These are phyloP conservation scores for Sebastes paucispinis DNA, from an alignment of 2,797 vertebrate species.

Conservation along the genomic window DNA sequence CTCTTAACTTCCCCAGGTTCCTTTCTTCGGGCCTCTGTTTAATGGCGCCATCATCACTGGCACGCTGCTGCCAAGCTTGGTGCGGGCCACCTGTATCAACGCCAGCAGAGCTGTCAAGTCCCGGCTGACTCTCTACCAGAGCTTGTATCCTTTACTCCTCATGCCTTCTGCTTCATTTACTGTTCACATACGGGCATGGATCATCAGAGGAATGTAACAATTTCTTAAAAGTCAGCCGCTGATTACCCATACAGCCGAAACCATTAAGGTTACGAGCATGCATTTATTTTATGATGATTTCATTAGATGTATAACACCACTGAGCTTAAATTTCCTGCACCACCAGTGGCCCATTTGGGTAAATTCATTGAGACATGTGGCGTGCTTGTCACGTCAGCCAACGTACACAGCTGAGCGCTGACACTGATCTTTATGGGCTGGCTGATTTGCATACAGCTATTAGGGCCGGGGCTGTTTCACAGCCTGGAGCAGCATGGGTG, in stretches of 20 bases:
- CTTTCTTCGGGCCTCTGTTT: slow-evolving; percentile 96
- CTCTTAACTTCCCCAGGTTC: slow-evolving; percentile 83
- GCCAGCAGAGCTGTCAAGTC: slow-evolving; percentile 98
- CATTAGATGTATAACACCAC: slow-evolving; percentile 23
- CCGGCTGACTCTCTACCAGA: slow-evolving; percentile 97
- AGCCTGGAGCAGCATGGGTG: slow-evolving; percentile 70
- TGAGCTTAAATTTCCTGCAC: slow-evolving; percentile 37
- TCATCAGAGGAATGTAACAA: slow-evolving; percentile 1
- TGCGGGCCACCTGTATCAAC: slow-evolving; percentile 96
- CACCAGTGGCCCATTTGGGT: slow-evolving; percentile 48
- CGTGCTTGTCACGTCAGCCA: slow-evolving; percentile 60
- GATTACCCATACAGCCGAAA: slow-evolving; percentile 8
- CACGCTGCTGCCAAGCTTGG: slow-evolving; percentile 92
- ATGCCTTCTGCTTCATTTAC: slow-evolving; percentile 43
- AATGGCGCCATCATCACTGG: slow-evolving; percentile 94
- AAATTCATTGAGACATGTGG: slow-evolving; percentile 69
- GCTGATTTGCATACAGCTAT: slow-evolving; percentile 79
- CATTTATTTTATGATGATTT: slow-evolving; percentile 23
- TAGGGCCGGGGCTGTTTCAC: slow-evolving; percentile 61
- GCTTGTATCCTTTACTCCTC: slow-evolving; percentile 94
- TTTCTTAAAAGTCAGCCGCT: not conserved
- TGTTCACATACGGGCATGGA: not conserved
- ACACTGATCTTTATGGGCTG: slow-evolving; percentile 78
- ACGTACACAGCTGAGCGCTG: slow-evolving; percentile 74
- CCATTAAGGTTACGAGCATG: not conserved